Evolutionary conservation across 1,140 invertebrate genomes (phyloP).

Genomic region (Pollicipes pollicipes): DNA sequence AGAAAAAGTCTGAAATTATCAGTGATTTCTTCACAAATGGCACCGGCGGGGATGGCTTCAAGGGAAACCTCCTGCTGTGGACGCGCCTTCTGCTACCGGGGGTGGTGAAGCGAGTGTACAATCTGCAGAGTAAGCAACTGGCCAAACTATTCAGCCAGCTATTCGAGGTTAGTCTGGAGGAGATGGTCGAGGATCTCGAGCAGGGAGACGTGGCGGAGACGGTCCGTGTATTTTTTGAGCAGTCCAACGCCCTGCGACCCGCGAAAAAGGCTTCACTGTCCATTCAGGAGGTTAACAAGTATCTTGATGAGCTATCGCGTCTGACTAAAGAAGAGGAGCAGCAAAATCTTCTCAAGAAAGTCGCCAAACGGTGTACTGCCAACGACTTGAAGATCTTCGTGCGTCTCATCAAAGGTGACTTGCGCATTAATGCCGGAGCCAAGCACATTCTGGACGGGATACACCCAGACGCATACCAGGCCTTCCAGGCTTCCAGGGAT

Average conservation of each 20-base stretch:
- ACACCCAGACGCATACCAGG: slow-evolving; percentile 64
- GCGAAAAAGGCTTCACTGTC: slow-evolving; percentile 46
- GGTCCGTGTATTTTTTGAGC: slow-evolving; percentile 56
- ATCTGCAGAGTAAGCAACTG: slow-evolving; percentile 78
- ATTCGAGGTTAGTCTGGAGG: slow-evolving; percentile 48
- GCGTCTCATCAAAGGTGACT: slow-evolving; percentile 71
- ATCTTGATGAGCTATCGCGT: slow-evolving; percentile 48
- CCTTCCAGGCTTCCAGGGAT: slow-evolving; percentile 68
- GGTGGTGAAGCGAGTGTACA: slow-evolving; percentile 66
- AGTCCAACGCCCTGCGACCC: slow-evolving; percentile 40
- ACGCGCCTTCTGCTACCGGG: slow-evolving; percentile 65
- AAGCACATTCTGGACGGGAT: slow-evolving; percentile 73
- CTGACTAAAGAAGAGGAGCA: slow-evolving; percentile 78
- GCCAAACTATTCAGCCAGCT: slow-evolving; percentile 72
- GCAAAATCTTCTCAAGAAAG: slow-evolving; percentile 47
- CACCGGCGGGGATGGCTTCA: slow-evolving; percentile 43
- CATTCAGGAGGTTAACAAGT: slow-evolving; percentile 56
- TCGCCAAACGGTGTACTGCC: slow-evolving; percentile 55
- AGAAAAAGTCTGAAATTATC: slow-evolving; percentile 58
- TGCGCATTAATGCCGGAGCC: slow-evolving; percentile 76
- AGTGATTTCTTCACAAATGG: slow-evolving; percentile 49
- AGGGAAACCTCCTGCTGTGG: slow-evolving; percentile 62
- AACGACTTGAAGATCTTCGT: slow-evolving; percentile 75
- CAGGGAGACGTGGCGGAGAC: slow-evolving; percentile 80
- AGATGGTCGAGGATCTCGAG: slow-evolving; percentile 70